phyloP scores from a whole-genome alignment of 2,113 vertebrate species.

The Nycticorax nycticorax region DNA sequence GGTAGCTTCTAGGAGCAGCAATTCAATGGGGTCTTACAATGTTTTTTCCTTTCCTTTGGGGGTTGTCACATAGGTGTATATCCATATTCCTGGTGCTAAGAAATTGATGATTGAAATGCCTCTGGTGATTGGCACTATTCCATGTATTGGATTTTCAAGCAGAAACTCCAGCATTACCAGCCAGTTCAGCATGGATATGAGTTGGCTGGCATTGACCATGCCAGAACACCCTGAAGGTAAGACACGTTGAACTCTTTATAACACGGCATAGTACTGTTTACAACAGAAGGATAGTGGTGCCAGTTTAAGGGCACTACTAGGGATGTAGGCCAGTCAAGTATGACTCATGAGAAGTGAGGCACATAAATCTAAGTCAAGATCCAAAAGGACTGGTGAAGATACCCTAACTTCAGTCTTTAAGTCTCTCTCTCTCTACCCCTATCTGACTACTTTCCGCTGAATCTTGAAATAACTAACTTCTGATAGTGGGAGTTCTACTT shows the following conservation, averaged over 20 bases:
- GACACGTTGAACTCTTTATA: background rate
- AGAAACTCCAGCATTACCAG: constrained; percentile 77
- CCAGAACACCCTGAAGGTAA: constrained; percentile 86
- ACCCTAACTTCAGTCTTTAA: background rate
- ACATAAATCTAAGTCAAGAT: background rate
- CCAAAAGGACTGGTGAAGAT: background rate
- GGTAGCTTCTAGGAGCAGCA: background rate
- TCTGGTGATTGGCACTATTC: constrained; percentile 84
- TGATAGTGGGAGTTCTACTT: background rate
- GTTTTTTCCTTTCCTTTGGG: constrained; percentile 6
- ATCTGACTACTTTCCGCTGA: background rate
- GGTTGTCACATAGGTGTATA: constrained; percentile 75
- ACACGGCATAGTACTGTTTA: background rate
- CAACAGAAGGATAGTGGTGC: background rate
- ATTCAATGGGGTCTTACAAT: background rate
- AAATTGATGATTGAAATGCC: constrained; percentile 84
- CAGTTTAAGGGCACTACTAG: background rate
- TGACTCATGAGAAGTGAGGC: background rate
- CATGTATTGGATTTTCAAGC: constrained; percentile 77
- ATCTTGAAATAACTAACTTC: background rate
- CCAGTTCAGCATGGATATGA: constrained; percentile 79
- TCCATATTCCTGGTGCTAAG: constrained; percentile 87
- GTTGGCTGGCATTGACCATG: constrained; percentile 78
- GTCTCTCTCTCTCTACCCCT: background rate
- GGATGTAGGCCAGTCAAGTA: background rate